Conservation (phyloP, 2,797 vertebrate species). For the Acrossocheilus wenchowensis region DNA sequence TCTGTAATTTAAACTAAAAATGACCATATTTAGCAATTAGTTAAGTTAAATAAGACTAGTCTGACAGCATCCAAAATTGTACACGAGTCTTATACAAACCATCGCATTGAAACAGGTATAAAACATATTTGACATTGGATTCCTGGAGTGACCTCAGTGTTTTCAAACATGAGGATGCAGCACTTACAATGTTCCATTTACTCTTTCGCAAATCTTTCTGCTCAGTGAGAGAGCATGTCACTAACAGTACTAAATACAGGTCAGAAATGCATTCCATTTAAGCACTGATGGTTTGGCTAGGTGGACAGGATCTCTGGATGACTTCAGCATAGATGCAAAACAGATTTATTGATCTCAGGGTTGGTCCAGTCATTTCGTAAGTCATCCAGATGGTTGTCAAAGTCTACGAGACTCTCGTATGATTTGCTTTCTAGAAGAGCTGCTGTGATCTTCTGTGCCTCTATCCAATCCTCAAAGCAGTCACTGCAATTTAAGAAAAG, state of each 20-base stretch:
- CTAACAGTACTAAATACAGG: conserved; percentile 61
- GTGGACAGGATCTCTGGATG: conserved; percentile 20
- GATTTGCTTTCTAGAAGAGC: conserved; percentile 90
- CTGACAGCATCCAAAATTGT: background rate
- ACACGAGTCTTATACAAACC: conserved; percentile 55
- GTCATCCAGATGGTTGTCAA: conserved; percentile 98
- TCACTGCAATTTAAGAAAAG: conserved; percentile 77
- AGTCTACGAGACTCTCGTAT: conserved; percentile 94
- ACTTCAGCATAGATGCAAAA: conserved; percentile 92
- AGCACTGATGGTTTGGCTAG: conserved; percentile 62
- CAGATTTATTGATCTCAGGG: conserved; percentile 96
- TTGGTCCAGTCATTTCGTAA: conserved; percentile 99
- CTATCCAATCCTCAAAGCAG: conserved; percentile 93
- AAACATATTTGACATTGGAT: conserved; percentile 43
- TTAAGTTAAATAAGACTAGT: conserved; percentile 2
- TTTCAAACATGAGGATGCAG: conserved; percentile 1
- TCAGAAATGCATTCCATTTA: conserved; percentile 69
- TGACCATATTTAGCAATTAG: background rate
- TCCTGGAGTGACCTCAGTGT: conserved; percentile 13
- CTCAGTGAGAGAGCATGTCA: conserved; percentile 58
- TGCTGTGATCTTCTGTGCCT: conserved; percentile 92
- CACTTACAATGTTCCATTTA: conserved; percentile 58
- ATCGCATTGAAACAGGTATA: conserved; percentile 48
- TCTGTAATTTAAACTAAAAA: background rate
- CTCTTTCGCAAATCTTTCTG: conserved; percentile 53